Evolutionary conservation across 2,797 vertebrate genomes (phyloP).

Genomic region (Darevskia nairensis): DNA sequence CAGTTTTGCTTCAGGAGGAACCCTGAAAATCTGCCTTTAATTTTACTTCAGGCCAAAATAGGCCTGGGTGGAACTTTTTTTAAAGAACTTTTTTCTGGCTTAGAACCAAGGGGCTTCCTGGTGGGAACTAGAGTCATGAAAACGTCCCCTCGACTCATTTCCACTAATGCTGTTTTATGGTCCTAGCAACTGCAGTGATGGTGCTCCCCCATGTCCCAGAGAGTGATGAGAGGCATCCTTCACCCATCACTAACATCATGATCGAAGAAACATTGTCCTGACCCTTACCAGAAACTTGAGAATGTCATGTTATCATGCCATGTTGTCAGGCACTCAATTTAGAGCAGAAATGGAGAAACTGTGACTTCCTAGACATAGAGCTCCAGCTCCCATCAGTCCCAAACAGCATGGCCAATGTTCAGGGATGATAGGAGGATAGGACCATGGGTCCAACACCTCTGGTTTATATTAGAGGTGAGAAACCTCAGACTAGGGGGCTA

Average conservation of each 20-base stretch:
- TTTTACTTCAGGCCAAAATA: background rate
- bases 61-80: background rate
- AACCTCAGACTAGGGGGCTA: no score
- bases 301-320: background rate
- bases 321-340: no score
- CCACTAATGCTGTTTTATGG: background rate
- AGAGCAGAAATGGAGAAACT: no score
- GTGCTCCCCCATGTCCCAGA: background rate
- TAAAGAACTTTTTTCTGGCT: background rate
- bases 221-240: background rate
- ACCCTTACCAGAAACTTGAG: background rate
- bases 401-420: background rate
- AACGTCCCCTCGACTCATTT: background rate
- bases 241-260: background rate
- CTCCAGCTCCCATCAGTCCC: background rate
- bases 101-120: background rate
- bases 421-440: no score
- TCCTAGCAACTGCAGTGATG: background rate
- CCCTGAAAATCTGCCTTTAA: background rate
- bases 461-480: no score
- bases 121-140: background rate
- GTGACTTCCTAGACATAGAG: background rate
- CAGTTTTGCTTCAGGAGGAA: background rate
- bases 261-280: background rate
- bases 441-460: no score